These are phyloP conservation scores for Axinella damicornis DNA, from an alignment of 37 sponge, comb jelly and placozoan species.

Conservation along the genomic window DNA sequence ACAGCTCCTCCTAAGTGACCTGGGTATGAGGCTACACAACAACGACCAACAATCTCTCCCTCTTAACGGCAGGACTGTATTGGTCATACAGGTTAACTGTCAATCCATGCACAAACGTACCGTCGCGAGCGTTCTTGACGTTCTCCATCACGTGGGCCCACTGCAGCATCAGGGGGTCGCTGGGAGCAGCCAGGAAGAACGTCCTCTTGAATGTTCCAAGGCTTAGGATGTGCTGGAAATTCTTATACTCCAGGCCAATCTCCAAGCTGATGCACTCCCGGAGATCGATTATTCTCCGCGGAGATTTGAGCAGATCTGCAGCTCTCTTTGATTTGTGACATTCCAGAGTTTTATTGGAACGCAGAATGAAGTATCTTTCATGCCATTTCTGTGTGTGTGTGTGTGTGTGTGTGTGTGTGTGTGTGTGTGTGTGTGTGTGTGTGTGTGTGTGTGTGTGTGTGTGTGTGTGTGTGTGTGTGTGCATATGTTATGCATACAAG, in stretches of 20 bases:
- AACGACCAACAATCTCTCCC: too few species aligned
- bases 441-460: slow-evolving; percentile 9
- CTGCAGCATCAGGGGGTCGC: slow-evolving; percentile 73
- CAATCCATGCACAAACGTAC: slow-evolving; percentile 35
- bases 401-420: too few species aligned
- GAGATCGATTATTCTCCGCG: slow-evolving; percentile 68
- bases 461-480: slow-evolving; percentile 3
- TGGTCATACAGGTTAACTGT: not conserved
- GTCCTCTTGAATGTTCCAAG: slow-evolving; percentile 74
- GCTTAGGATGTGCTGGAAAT: slow-evolving; percentile 50
- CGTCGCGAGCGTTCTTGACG: slow-evolving; percentile 61
- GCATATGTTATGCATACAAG: too few species aligned
- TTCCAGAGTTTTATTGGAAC: slow-evolving; percentile 67
- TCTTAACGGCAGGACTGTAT: too few species aligned
- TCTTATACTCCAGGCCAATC: slow-evolving; percentile 74
- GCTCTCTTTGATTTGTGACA: slow-evolving; percentile 52
- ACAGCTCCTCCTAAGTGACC: too few species aligned
- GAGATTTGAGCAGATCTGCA: slow-evolving; percentile 42
- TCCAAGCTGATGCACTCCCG: slow-evolving; percentile 77
- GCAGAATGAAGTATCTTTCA: slow-evolving; percentile 65
- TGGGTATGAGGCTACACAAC: too few species aligned
- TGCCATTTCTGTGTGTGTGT: slow-evolving; percentile 71
- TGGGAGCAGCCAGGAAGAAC: slow-evolving; percentile 77
- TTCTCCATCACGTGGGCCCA: slow-evolving; percentile 69
- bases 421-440: slow-evolving; percentile 16